phyloP scores from a whole-genome alignment of 2,888 invertebrate genomes.

The Vannuccia rotundouncinata region DNA sequence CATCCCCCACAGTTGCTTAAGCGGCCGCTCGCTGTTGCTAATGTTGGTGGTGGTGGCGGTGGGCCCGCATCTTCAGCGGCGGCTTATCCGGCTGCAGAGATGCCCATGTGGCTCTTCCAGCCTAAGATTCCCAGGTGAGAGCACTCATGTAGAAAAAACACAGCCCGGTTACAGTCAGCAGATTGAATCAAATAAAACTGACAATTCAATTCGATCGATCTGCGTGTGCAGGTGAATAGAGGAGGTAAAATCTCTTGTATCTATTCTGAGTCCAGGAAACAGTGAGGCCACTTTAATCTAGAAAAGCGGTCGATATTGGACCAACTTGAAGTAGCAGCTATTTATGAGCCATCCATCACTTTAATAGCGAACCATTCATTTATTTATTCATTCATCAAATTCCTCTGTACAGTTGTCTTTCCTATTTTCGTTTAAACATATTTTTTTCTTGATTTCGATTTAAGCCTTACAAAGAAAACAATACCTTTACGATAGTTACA shows the following conservation, averaged over 20 bases:
- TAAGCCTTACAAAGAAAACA: background rate
- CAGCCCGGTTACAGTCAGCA: background rate
- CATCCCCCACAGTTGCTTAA: background rate
- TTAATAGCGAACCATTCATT: too few relatives aligned
- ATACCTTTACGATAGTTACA: background rate
- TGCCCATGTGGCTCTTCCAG: background rate
- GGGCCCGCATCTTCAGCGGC: background rate
- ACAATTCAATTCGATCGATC: background rate
- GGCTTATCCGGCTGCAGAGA: background rate
- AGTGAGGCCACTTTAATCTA: background rate
- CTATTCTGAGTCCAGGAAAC: too few relatives aligned
- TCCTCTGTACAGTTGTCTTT: too few relatives aligned
- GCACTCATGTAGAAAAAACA: background rate
- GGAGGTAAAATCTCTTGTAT: too few relatives aligned
- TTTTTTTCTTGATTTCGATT: background rate
- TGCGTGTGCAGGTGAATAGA: too few relatives aligned
- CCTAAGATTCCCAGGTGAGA: constrained; percentile 12
- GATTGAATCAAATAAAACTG: constrained; percentile 21
- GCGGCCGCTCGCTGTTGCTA: background rate
- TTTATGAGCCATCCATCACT: too few relatives aligned
- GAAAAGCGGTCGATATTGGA: background rate
- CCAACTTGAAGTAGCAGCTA: background rate
- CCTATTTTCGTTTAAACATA: background rate
- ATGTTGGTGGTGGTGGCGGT: too few relatives aligned
- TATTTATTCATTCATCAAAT: too few relatives aligned